Evolutionary conservation across 2,797 vertebrate species (phyloP).

Genomic region (Peromyscus attwateri): DNA sequence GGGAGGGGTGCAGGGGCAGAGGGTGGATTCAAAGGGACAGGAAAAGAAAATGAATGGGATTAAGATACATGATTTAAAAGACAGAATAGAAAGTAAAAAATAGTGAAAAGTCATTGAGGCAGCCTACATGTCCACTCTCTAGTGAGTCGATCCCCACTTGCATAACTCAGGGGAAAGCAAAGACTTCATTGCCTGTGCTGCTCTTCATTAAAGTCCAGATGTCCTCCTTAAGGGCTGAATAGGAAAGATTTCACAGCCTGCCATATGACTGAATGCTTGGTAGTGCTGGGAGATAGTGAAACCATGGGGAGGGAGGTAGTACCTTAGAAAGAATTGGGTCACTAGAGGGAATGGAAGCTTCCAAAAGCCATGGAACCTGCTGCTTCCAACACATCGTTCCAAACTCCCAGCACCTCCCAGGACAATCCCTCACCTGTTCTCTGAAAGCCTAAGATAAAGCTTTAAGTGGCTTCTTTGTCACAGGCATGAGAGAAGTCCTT

Average conservation of each 20-base stretch:
- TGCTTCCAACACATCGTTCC: background rate
- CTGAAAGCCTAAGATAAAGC: background rate
- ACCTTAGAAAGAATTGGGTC: background rate
- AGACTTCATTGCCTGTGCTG: background rate
- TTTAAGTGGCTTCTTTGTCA: background rate
- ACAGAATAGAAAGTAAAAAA: background rate
- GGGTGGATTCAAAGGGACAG: background rate
- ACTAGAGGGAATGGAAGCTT: background rate
- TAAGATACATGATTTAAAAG: background rate
- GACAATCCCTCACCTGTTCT: background rate
- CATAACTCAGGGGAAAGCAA: too few relatives aligned
- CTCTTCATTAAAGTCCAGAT: background rate
- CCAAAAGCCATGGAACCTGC: background rate
- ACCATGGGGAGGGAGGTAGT: too few relatives aligned
- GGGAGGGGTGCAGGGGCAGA: background rate
- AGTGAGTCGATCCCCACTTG: background rate
- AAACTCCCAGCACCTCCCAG: background rate
- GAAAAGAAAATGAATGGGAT: background rate
- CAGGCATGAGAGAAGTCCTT: background rate
- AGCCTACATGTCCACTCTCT: background rate
- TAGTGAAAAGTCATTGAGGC: background rate
- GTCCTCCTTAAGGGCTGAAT: background rate
- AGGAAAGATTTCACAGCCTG: background rate
- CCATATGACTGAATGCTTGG: background rate
- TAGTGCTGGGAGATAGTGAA: too few relatives aligned